Conservation (phyloP, 1,140 invertebrate genomes). For the Bombus superbus region DNA sequence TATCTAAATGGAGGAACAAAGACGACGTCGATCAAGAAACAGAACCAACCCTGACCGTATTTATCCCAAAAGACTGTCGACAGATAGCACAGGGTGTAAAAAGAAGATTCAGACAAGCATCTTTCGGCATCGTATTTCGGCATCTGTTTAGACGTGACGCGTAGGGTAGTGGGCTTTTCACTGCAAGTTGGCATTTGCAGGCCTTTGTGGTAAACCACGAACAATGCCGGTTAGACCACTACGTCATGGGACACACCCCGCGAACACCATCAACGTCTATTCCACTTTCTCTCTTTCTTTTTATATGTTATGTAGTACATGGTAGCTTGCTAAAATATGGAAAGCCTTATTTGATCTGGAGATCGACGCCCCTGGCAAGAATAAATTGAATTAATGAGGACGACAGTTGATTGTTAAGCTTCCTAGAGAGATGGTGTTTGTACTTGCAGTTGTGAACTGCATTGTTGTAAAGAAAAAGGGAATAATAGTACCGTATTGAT, state of each 20-base stretch:
- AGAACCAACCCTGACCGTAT: slow-evolving; percentile 3
- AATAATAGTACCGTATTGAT: neutral
- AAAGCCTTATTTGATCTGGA: slow-evolving; percentile 68
- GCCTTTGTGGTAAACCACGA: slow-evolving; percentile 79
- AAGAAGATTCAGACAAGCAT: slow-evolving; percentile 63
- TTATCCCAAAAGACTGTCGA: slow-evolving; percentile 47
- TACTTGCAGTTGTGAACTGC: too few relatives aligned
- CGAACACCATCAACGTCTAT: slow-evolving; percentile 23
- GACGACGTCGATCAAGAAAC: slow-evolving; percentile 10
- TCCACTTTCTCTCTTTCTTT: slow-evolving; percentile 11
- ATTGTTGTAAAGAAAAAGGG: neutral
- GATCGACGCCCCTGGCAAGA: slow-evolving; percentile 28
- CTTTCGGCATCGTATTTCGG: slow-evolving; percentile 76
- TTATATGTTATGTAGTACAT: slow-evolving; percentile 3
- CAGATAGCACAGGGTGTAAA: slow-evolving; percentile 47
- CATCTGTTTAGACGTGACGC: slow-evolving; percentile 74
- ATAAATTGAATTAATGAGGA: slow-evolving; percentile 53
- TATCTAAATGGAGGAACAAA: slow-evolving; percentile 2
- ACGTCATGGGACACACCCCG: slow-evolving; percentile 45
- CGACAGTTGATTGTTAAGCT: neutral
- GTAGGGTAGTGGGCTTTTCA: slow-evolving; percentile 70
- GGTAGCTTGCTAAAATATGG: slow-evolving; percentile 64
- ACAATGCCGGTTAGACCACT: slow-evolving; percentile 68
- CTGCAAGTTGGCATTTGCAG: slow-evolving; percentile 78
- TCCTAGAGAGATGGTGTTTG: neutral